A percentile compares a stretch with the other conserved stretches of the same genome.
Conservation (phyloP, 2,888 invertebrate species). For the Dynastes hyllus region DNA sequence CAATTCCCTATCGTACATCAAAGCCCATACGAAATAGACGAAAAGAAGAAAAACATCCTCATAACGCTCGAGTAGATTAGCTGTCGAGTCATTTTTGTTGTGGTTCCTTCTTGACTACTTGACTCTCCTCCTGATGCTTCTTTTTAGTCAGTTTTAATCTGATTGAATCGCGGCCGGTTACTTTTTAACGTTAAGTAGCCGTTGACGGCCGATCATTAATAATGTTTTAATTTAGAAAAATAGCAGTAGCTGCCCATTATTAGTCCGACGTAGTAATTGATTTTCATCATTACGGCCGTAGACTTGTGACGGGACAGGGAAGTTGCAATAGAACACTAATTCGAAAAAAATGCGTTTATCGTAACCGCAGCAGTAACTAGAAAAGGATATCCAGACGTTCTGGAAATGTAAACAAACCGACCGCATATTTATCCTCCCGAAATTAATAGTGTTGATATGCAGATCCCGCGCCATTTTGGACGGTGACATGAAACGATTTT, state of each 20-base stretch:
- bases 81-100: conserved; percentile 46
- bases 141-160: conserved; percentile 57
- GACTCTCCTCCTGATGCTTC: conserved; percentile 16
- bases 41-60: conserved; percentile 32
- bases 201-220: conserved; percentile 64
- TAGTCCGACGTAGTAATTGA: conserved; percentile 54
- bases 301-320: conserved; percentile 20
- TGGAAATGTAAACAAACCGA: conserved; percentile 42
- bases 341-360: conserved; percentile 38
- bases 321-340: conserved; percentile 14
- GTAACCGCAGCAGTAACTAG: conserved; percentile 14
- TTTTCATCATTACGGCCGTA: conserved; percentile 53
- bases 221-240: conserved; percentile 60
- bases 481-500: conserved; percentile 24
- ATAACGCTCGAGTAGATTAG: conserved; percentile 46
- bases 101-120: not conserved
- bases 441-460: conserved; percentile 45
- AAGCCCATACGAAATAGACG: conserved; percentile 34
- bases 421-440: conserved; percentile 33
- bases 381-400: not conserved
- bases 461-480: conserved; percentile 10
- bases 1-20: conserved; percentile 40
- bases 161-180: conserved; percentile 59
- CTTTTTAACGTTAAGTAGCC: conserved; percentile 61
- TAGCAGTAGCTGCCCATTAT: conserved; percentile 59